Conservation (phyloP, 35 echinoderm and acorn worm species). For the Nesometra sesokonis region DNA sequence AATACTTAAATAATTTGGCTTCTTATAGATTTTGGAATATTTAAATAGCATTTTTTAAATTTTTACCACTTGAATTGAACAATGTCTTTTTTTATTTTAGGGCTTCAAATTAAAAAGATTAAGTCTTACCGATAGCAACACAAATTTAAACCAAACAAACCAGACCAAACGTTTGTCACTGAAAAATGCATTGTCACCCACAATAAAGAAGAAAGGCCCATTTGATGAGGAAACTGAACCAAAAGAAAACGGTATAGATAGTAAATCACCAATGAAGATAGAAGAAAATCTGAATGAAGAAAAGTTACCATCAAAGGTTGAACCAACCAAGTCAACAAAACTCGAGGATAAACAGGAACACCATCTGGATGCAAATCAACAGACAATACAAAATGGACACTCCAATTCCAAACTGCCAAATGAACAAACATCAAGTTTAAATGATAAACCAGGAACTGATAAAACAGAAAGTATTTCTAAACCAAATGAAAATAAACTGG, state of each 20-base stretch:
- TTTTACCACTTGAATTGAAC: too few species aligned
- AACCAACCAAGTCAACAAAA: not conserved
- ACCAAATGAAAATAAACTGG: not conserved
- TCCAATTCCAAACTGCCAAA: too few species aligned
- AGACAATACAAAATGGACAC: too few species aligned
- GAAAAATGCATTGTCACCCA: not conserved
- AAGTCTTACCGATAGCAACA: not conserved
- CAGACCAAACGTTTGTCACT: too few species aligned
- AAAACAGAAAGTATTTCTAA: not conserved
- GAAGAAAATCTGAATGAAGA: not conserved
- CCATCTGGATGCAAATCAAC: too few species aligned
- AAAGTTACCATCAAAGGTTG: not conserved
- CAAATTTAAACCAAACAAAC: too few species aligned
- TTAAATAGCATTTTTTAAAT: too few species aligned
- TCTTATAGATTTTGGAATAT: too few species aligned
- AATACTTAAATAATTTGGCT: too few species aligned
- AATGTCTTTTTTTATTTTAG: not conserved
- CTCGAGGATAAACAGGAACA: too few species aligned
- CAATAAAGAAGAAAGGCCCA: not conserved
- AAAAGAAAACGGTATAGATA: not conserved
- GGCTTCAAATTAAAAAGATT: not conserved
- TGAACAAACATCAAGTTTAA: too few species aligned
- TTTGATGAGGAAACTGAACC: not conserved
- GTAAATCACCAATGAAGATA: not conserved
- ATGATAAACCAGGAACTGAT: not conserved